A percentile compares a stretch with the other conserved stretches of the same genome.
Evolutionary conservation across 1,140 invertebrate genomes (phyloP).

Genomic region (Zaprionus capensis): DNA sequence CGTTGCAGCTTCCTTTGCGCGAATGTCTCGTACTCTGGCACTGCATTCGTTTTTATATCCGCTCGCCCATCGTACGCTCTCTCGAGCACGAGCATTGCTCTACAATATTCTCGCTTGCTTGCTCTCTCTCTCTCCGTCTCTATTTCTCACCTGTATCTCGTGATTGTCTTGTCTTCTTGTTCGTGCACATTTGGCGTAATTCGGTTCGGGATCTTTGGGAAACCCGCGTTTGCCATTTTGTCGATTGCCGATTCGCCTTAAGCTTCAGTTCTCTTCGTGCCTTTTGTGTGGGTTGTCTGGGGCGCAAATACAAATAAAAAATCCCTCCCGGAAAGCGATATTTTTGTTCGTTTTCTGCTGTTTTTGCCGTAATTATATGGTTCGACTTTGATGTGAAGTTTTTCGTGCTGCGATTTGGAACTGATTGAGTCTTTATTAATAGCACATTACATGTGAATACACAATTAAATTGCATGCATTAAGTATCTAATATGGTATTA

Average conservation of each 20-base stretch:
- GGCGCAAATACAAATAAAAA: constrained; percentile 41
- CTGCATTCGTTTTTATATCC: constrained; percentile 73
- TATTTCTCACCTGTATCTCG: constrained; percentile 54
- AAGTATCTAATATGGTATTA: constrained; percentile 8
- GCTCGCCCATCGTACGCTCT: background rate
- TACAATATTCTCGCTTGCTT: constrained; percentile 7
- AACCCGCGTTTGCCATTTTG: constrained; percentile 64
- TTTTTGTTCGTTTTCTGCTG: constrained; percentile 24
- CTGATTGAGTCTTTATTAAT: constrained; percentile 47
- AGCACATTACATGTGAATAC: constrained; percentile 32
- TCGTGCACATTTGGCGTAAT: constrained; percentile 28
- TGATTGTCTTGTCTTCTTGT: constrained; percentile 35
- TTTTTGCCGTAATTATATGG: constrained; percentile 55
- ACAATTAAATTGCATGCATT: constrained; percentile 24
- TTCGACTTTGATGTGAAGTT: constrained; percentile 36
- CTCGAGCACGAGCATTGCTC: constrained; percentile 22
- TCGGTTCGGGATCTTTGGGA: constrained; percentile 51
- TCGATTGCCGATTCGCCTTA: constrained; percentile 26
- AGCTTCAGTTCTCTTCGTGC: constrained; percentile 21
- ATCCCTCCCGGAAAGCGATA: constrained; percentile 41
- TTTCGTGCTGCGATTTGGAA: constrained; percentile 36
- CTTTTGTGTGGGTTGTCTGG: constrained; percentile 36
- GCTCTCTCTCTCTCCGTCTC: background rate
- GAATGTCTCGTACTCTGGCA: constrained; percentile 65
- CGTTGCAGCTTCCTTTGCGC: constrained; percentile 72